Base-by-base conservation (phyloP, 1,140 invertebrate species). In the Heterodera carotae region DNA sequence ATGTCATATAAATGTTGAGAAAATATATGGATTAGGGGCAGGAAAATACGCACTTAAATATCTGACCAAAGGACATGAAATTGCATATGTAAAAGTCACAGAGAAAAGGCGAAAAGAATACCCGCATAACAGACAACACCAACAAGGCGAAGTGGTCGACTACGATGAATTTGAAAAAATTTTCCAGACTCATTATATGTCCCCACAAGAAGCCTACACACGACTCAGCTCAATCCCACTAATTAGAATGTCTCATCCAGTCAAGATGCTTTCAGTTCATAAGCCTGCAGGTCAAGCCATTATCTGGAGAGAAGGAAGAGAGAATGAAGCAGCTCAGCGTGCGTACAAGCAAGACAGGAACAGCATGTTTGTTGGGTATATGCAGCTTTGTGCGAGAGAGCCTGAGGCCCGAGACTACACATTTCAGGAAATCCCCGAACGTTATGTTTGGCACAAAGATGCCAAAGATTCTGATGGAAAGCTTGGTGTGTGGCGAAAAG, bases 111-210 rank as follows among this genome's bases (percentile, higher is more conserved):
- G 27, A 68, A 68, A 68, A 68, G 34, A 68, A 68, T 56, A 56
- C 53, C 53, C 53, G 53, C 53, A 56, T 56, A 56, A 56, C 53
- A 56, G 53, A 56, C 53, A 56, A 56, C 53, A 68, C 34, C 27
- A 68, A 68, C 27, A 68, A 27, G 34, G 34, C 34, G 34, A 68
- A 68, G 34, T 68, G 27, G 66, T 68, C 34, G 66, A 27, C 66
- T 68, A 68, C 34, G 66, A 68, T 68, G 66, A 68, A 68, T 27
- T 68, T 36, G 34, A 68, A 68, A 68, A 27, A 68, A 29, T 68
- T 36, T 36, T 68, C 34, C 27, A 68, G 27, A 29, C 27, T 68
- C 27, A 36, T 29, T 68, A 68, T 36, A 27, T 68, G 27, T 29
- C 27, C 34, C 27, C 66, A 68, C 66, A 27, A 29, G 66, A 68